These are phyloP conservation scores for Drosophila nigricruria DNA, from an alignment of 2,888 invertebrate genomes.

Conservation along the genomic window DNA sequence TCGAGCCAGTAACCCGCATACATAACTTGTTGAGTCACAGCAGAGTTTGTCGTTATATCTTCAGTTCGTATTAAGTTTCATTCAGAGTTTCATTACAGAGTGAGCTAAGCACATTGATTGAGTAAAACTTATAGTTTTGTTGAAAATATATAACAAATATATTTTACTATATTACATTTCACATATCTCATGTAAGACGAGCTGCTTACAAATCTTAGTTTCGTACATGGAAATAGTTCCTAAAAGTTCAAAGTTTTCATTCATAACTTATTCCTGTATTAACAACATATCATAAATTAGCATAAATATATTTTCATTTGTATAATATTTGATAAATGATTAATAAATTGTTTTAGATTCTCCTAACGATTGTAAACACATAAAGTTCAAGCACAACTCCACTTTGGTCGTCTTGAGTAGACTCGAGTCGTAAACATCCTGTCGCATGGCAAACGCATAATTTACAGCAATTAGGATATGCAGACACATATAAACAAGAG, in stretches of 20 bases:
- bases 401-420: background rate
- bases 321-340: background rate
- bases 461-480: slow-evolving; percentile 59
- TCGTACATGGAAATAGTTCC: too few species aligned
- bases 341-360: background rate
- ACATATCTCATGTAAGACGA: background rate
- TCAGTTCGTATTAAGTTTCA: background rate
- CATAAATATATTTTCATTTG: background rate
- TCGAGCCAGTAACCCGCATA: background rate
- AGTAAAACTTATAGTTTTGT: too few species aligned
- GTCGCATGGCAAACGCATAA: slow-evolving; percentile 62
- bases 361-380: background rate
- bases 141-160: too few species aligned
- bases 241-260: too few species aligned
- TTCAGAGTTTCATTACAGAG: background rate
- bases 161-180: background rate
- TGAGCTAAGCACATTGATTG: background rate
- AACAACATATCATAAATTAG: too few species aligned
- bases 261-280: too few species aligned
- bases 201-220: too few species aligned
- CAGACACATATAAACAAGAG: slow-evolving; percentile 39
- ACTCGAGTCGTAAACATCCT: slow-evolving; percentile 66
- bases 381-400: background rate
- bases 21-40: background rate
- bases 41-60: background rate